Conservation (phyloP, 2,797 vertebrate genomes). For the Agapornis canus region DNA sequence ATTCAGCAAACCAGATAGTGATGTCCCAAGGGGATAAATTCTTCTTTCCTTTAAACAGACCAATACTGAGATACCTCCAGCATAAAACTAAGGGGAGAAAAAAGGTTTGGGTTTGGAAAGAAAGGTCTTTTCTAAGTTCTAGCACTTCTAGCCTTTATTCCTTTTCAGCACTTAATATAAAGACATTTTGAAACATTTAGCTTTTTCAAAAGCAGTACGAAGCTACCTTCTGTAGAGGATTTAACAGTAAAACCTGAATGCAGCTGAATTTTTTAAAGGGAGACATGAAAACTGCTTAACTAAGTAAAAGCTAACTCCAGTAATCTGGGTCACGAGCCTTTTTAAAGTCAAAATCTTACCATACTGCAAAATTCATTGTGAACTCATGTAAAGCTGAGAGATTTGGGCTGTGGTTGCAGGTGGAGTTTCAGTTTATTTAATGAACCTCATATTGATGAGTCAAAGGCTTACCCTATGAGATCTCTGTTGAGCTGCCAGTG, state of each 20-base stretch:
- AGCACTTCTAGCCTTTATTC: neutral
- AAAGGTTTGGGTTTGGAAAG: accelerated
- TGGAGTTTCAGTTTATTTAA: neutral
- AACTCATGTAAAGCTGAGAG: neutral
- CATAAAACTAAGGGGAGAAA: neutral
- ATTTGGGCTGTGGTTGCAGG: neutral
- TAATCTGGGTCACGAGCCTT: neutral
- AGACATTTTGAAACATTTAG: neutral
- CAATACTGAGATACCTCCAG: neutral
- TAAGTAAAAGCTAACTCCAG: neutral
- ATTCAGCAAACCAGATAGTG: neutral
- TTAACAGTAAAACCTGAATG: neutral
- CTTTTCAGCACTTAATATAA: neutral
- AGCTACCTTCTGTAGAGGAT: neutral
- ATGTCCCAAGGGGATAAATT: neutral
- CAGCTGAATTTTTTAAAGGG: neutral
- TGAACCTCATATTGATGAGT: neutral
- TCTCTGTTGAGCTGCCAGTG: neutral
- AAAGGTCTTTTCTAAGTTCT: neutral
- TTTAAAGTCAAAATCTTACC: neutral
- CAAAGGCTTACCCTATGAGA: neutral
- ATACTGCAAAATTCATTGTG: neutral
- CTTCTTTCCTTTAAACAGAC: neutral
- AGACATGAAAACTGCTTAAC: neutral
- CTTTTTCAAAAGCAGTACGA: neutral